These are phyloP conservation scores for Lycopodina hypogea DNA, from an alignment of 37 sponge, comb jelly and placozoan genomes.

Conservation along the genomic window DNA sequence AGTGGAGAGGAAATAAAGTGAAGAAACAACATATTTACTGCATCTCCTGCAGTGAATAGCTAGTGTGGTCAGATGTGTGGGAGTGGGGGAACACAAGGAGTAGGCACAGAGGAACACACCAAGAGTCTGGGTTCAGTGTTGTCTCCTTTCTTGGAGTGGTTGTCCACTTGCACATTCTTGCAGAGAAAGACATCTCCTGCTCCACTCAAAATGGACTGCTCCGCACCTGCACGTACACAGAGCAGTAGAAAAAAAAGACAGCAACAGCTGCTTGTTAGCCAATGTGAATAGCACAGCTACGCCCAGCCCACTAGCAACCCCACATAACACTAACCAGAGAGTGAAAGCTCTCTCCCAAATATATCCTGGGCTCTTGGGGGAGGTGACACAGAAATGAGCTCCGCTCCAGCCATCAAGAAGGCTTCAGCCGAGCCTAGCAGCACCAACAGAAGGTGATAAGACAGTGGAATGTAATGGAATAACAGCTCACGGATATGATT, in stretches of 20 bases:
- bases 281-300: background rate
- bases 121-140: constrained; percentile 52
- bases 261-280: background rate
- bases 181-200: constrained; percentile 47
- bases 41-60: too few relatives aligned
- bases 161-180: constrained; percentile 53
- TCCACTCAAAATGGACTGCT: constrained; percentile 27
- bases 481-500: too few relatives aligned
- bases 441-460: too few relatives aligned
- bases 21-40: too few relatives aligned
- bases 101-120: constrained; percentile 30
- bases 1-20: too few relatives aligned
- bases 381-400: constrained; percentile 5
- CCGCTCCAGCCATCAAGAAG: background rate
- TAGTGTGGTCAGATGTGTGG: too few relatives aligned
- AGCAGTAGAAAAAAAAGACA: background rate
- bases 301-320: background rate
- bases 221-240: constrained; percentile 32
- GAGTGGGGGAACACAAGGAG: too few relatives aligned
- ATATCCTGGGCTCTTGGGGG: constrained; percentile 49
- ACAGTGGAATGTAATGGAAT: too few relatives aligned
- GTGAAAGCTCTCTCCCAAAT: constrained; percentile 59
- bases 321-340: constrained; percentile 33
- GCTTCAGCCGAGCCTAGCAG: background rate
- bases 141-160: constrained; percentile 63